A percentile compares a stretch with the other conserved stretches of the same genome.
These are phyloP conservation scores for Beroe forskalii DNA, from an alignment of 37 sponge, comb jelly and placozoan species.

Conservation along the genomic window DNA sequence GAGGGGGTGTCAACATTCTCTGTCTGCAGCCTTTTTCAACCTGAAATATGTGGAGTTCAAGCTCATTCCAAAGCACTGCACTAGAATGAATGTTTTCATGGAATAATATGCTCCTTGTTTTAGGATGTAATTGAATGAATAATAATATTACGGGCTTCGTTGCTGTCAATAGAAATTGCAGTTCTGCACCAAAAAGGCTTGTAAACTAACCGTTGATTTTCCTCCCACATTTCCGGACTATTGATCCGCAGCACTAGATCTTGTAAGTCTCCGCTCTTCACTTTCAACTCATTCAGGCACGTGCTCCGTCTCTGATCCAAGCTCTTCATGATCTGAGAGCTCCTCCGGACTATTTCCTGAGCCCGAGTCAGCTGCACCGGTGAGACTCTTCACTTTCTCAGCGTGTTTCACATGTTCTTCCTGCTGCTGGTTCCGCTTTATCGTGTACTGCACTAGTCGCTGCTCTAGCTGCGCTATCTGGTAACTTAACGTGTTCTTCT, in stretches of 20 bases:
- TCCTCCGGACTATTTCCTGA: neutral
- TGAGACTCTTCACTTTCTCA: neutral
- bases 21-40: too few species aligned
- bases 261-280: neutral
- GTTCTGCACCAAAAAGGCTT: too few species aligned
- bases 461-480: conserved; percentile 54
- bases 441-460: conserved; percentile 30
- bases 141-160: too few species aligned
- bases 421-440: conserved; percentile 9
- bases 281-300: neutral
- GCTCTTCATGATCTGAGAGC: neutral
- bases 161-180: too few species aligned
- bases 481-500: neutral
- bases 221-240: conserved; percentile 1
- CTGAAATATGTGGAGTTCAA: too few species aligned
- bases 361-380: neutral
- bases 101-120: too few species aligned
- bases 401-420: conserved; percentile 11
- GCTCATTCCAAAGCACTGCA: too few species aligned
- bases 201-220: too few species aligned
- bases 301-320: neutral
- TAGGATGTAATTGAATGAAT: too few species aligned
- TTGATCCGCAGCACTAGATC: neutral
- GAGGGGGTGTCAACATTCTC: too few species aligned
- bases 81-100: too few species aligned